phyloP scores from a whole-genome alignment of 2,113 vertebrate species.

The Syrrhaptes paradoxus region DNA sequence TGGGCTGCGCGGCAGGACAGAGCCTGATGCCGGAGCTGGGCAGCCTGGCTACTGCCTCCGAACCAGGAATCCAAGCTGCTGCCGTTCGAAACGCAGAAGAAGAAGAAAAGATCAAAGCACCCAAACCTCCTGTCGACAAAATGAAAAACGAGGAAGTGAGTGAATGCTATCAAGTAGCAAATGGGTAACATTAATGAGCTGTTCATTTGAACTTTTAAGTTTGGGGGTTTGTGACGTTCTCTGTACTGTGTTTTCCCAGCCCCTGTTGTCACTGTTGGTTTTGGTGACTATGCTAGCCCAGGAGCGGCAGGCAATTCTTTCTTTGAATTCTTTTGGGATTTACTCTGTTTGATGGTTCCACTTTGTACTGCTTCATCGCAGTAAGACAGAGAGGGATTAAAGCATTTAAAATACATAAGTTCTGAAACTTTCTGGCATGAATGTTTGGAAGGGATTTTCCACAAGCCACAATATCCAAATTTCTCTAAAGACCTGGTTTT shows the following conservation, averaged over 20 bases:
- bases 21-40: conserved; percentile 53
- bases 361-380: background rate
- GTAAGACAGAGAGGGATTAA: background rate
- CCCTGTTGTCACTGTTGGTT: background rate
- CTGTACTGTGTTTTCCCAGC: background rate
- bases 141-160: conserved; percentile 80
- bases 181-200: background rate
- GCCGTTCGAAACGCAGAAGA: conserved; percentile 34
- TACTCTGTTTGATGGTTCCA: background rate
- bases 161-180: background rate
- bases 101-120: conserved; percentile 8
- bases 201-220: background rate
- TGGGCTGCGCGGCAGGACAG: conserved; percentile 31
- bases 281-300: background rate
- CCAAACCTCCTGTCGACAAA: conserved; percentile 66
- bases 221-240: background rate
- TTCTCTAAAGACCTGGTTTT: background rate
- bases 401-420: background rate
- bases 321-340: background rate
- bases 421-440: background rate
- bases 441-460: background rate
- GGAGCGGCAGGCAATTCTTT: background rate
- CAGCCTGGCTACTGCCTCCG: conserved; percentile 51
- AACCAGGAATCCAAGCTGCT: conserved; percentile 61
- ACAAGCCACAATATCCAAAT: background rate